Percentiles rank a stretch among this genome's conserved stretches.
These are phyloP conservation scores for Synanthedon tipuliformis DNA, from an alignment of 2,888 invertebrate species.

Conservation along the genomic window DNA sequence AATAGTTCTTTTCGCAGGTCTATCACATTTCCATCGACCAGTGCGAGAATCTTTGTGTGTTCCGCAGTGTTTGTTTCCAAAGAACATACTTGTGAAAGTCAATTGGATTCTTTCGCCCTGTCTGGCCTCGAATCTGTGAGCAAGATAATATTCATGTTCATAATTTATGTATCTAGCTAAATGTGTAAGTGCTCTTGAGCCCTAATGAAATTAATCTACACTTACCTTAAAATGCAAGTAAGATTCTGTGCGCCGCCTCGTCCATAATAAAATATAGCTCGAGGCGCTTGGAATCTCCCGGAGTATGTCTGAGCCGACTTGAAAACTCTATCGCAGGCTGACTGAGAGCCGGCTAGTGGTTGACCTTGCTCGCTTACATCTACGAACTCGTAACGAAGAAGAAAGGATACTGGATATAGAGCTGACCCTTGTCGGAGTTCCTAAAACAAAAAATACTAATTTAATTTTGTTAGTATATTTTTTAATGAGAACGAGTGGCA, in stretches of 20 bases:
- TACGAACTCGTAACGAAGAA: conserved; percentile 85
- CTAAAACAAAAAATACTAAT: conserved; percentile 14
- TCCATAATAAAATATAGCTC: conserved; percentile 85
- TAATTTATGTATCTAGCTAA: neutral
- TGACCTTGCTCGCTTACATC: conserved; percentile 77
- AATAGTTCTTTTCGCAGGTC: conserved; percentile 52
- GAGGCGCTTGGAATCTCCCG: conserved; percentile 79
- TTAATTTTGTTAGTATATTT: too few relatives aligned
- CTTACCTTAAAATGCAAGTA: conserved; percentile 76
- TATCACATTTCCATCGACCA: conserved; percentile 78
- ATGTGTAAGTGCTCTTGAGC: neutral
- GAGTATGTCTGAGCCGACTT: conserved; percentile 66
- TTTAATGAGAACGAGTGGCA: too few relatives aligned
- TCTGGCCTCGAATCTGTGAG: conserved; percentile 74
- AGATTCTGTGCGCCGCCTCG: conserved; percentile 83
- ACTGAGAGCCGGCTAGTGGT: conserved; percentile 67
- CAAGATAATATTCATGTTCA: neutral
- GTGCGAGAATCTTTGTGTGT: conserved; percentile 75
- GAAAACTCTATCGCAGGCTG: conserved; percentile 74
- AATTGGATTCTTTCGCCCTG: conserved; percentile 77
- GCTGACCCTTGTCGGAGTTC: conserved; percentile 83
- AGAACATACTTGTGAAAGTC: conserved; percentile 76
- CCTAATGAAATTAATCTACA: neutral
- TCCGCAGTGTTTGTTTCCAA: conserved; percentile 76
- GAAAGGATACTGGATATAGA: conserved; percentile 80